These are phyloP conservation scores for Trichomycterus rosablanca DNA, from an alignment of 2,113 vertebrate species.

Conservation along the genomic window DNA sequence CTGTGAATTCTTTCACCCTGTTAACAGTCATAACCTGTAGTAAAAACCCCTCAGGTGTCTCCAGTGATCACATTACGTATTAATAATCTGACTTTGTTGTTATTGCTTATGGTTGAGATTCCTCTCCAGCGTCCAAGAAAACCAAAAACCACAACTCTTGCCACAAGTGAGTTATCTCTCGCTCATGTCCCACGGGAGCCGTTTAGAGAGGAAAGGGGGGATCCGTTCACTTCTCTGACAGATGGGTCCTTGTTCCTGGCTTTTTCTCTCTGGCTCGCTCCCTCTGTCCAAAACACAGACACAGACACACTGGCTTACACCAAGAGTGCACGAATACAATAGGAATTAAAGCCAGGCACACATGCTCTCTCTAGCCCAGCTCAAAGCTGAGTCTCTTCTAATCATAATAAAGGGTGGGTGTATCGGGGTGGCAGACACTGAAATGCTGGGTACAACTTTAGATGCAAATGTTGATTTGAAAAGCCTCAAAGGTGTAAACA, in stretches of 20 bases:
- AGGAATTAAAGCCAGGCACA: slow-evolving; percentile 72
- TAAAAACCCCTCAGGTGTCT: slow-evolving; percentile 1
- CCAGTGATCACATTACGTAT: slow-evolving; percentile 4
- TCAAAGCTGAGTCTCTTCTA: slow-evolving; percentile 74
- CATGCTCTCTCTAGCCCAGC: slow-evolving; percentile 64
- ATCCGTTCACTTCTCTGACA: slow-evolving; percentile 65
- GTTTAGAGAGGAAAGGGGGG: slow-evolving; percentile 67
- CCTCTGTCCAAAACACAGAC: slow-evolving; percentile 67
- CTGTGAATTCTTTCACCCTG: no score
- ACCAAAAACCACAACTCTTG: slow-evolving; percentile 54
- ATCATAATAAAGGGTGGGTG: slow-evolving; percentile 63
- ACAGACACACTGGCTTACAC: slow-evolving; percentile 61
- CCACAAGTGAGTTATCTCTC: slow-evolving; percentile 77
- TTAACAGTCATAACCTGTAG: no score
- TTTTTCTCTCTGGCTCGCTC: slow-evolving; percentile 69
- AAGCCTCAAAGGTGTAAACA: slow-evolving; percentile 16
- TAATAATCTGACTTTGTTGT: slow-evolving; percentile 13
- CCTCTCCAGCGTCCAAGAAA: slow-evolving; percentile 40
- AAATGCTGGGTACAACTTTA: slow-evolving; percentile 36
- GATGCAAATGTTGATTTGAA: slow-evolving; percentile 37
- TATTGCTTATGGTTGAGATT: slow-evolving; percentile 27
- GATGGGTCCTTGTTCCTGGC: slow-evolving; percentile 78
- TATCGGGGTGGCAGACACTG: slow-evolving; percentile 35
- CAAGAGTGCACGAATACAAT: slow-evolving; percentile 71
- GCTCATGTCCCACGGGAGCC: slow-evolving; percentile 58